Base-by-base conservation (phyloP, 2,113 vertebrate species). In the Leiothrix lutea region DNA sequence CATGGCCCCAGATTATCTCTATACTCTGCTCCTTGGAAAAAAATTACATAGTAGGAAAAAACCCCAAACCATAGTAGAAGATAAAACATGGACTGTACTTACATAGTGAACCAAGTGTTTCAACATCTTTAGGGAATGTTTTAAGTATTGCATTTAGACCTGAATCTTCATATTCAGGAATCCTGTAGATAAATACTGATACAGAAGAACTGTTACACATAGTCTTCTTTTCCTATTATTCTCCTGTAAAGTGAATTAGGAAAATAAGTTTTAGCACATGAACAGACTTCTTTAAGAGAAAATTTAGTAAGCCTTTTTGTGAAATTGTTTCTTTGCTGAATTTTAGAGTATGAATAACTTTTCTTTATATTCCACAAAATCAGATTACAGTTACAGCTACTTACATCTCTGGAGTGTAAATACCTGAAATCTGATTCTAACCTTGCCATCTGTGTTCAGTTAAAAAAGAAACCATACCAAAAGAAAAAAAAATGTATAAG, bases 231-330 rank as follows among this genome's bases (percentile, higher is more conserved):
- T 25, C 6, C n/a, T 80, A 1, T 86, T 58, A 50, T 23, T 88
- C 57, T 91, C 65, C 56, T 94, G 18, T 70, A n/a, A 78, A 62
- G 67, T 80, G 64, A 89, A 94, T 67, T 94, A 42, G 84, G 58
- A 86, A 94, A 90, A 28, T 45, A 81, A 80, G 23, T 85, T 94
- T 97, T 50, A 66, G 42, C 58, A 81, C 80, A 72, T 84, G 80
- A 94, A 88, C 31, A 88, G 66, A 36, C 8, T 88, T 77, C 33
- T 92, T 77, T 56, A 58, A 74, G 71, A 56, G 20, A 74, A 86
- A 96, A 62, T 80, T 70, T 94, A 74, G 77, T 88, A 96, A 94
- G 40, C 22, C 22, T 88, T 98, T 95, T 80, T 9, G 2, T 92
- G 83, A 58, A 90, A 56, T 78, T 71, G n/a, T 96, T 91, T 95